Evolutionary conservation across 2,113 vertebrate genomes (phyloP).

Genomic region (Cheirogaleus medius): DNA sequence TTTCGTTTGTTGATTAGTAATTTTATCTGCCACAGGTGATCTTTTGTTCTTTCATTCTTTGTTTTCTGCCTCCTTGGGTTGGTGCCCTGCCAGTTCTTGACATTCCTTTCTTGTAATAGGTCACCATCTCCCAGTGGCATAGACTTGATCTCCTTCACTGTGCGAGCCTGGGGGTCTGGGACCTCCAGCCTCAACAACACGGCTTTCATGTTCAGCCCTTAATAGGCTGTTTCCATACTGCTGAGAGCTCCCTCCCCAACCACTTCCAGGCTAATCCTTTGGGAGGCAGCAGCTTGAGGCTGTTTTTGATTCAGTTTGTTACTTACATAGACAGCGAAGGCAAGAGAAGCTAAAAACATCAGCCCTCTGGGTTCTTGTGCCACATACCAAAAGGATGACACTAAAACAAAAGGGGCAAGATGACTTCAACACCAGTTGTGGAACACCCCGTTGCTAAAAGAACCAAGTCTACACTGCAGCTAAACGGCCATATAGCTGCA

Average conservation of each 20-base stretch:
- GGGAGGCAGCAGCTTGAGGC: neutral
- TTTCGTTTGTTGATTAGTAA: conserved; percentile 20
- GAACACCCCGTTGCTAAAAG: neutral
- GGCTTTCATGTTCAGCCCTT: neutral
- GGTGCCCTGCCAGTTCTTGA: neutral
- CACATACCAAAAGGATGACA: neutral
- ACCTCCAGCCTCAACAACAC: neutral
- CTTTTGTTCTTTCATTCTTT: neutral
- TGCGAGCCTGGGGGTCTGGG: neutral
- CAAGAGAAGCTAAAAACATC: neutral
- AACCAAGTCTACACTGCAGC: neutral
- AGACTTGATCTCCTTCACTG: neutral
- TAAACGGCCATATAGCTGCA: neutral
- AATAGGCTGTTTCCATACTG: neutral
- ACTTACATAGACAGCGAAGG: neutral
- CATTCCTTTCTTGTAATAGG: neutral
- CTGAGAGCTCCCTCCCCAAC: neutral
- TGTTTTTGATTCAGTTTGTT: neutral
- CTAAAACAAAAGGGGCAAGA: neutral
- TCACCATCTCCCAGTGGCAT: neutral
- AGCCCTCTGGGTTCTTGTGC: neutral
- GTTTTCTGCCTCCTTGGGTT: neutral
- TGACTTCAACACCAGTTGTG: neutral
- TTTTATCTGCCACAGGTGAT: neutral
- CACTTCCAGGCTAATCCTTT: no score